These are phyloP conservation scores for Mongoloraphidia duomilia DNA, from an alignment of 2,888 invertebrate species.

Conservation along the genomic window DNA sequence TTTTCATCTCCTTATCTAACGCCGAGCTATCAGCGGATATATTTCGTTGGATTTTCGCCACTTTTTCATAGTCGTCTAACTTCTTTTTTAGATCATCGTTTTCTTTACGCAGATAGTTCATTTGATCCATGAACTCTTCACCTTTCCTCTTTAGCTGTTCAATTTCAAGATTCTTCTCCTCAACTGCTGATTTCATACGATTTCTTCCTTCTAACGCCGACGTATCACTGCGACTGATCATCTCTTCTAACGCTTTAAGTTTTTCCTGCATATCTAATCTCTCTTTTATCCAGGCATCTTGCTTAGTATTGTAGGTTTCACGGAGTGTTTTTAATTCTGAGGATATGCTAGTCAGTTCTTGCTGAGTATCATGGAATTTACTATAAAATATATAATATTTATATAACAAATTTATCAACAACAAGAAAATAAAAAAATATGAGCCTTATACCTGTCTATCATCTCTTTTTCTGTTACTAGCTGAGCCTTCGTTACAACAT, in stretches of 20 bases:
- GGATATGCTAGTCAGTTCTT: constrained; percentile 44
- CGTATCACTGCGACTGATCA: constrained; percentile 15
- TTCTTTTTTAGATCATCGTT: constrained; percentile 68
- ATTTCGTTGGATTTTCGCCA: constrained; percentile 67
- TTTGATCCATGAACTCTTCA: constrained; percentile 52
- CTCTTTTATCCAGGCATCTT: constrained; percentile 58
- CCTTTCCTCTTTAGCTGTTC: constrained; percentile 53
- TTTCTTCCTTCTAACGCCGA: constrained; percentile 40
- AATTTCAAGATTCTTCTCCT: constrained; percentile 61
- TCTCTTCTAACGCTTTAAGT: constrained; percentile 30
- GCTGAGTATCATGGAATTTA: constrained; percentile 43
- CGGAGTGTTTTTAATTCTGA: constrained; percentile 48
- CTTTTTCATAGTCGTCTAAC: constrained; percentile 71
- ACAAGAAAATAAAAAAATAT: constrained; percentile 1
- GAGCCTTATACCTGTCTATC: constrained; percentile 43
- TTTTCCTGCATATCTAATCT: constrained; percentile 49
- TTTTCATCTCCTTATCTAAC: constrained; percentile 60
- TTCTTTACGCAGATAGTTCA: constrained; percentile 56
- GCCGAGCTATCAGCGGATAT: constrained; percentile 61
- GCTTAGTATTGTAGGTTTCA: constrained; percentile 47
- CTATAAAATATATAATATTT: constrained; percentile 27
- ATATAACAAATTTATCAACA: constrained; percentile 1
- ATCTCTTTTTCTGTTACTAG: constrained; percentile 70
- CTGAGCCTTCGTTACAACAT: constrained; percentile 68
- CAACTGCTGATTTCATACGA: constrained; percentile 51